Conservation (phyloP, 2,113 vertebrate genomes). For the Merops nubicus region DNA sequence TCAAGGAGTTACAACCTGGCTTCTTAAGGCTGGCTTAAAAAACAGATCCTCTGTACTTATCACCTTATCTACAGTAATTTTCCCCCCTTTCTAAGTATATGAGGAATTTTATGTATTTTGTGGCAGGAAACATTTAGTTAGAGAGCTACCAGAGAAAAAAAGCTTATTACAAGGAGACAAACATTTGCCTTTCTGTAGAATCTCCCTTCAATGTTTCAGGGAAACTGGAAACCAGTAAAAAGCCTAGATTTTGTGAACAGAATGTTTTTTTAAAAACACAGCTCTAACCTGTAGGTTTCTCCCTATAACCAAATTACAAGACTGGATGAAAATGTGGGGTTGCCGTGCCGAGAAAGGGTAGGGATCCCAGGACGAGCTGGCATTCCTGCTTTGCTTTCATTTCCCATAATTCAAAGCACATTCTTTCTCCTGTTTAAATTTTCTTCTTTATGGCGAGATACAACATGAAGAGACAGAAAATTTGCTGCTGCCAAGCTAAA, state of each 20-base stretch:
- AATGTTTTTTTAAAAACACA: background rate
- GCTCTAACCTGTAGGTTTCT: background rate
- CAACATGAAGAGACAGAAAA: constrained; percentile 54
- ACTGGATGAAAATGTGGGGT: background rate
- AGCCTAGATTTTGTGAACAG: background rate
- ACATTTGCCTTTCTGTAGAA: background rate
- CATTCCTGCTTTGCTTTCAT: background rate
- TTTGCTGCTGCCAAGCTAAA: constrained; percentile 4
- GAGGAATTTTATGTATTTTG: background rate
- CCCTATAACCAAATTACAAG: background rate
- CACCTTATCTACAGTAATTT: background rate
- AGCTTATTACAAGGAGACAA: background rate
- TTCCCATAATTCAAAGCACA: constrained; percentile 46
- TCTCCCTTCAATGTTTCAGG: background rate
- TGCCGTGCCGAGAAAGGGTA: background rate
- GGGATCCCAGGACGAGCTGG: background rate
- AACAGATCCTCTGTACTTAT: background rate
- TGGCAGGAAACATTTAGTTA: background rate
- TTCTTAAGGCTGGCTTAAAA: background rate
- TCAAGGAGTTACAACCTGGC: background rate
- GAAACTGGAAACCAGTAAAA: background rate
- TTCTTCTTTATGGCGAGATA: constrained; percentile 23
- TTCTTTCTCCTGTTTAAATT: constrained; percentile 26
- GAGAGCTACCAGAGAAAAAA: background rate
- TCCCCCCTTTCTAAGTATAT: background rate